A percentile compares a stretch with the other conserved stretches of the same genome.
Evolutionary conservation across 2,797 vertebrate species (phyloP).

Genomic region (Enoplosus armatus): DNA sequence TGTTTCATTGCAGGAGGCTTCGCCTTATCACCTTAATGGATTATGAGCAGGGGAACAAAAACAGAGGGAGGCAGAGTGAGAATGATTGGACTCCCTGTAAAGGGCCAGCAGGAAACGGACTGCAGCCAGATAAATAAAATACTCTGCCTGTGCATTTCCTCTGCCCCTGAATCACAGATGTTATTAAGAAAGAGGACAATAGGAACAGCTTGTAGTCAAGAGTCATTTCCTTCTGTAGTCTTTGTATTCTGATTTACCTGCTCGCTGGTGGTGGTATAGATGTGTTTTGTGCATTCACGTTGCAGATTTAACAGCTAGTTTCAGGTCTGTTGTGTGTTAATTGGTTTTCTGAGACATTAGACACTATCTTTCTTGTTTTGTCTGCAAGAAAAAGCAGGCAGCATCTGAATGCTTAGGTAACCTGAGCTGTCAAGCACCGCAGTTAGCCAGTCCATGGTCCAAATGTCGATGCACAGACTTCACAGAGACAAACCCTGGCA

Average conservation of each 20-base stretch:
- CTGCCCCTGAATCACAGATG: constrained; percentile 65
- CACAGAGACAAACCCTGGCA: neutral
- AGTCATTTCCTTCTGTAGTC: constrained; percentile 56
- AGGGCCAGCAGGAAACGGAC: constrained; percentile 70
- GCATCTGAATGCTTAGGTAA: constrained; percentile 6
- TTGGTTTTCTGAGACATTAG: constrained; percentile 38
- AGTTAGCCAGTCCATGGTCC: neutral
- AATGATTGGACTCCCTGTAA: constrained; percentile 78
- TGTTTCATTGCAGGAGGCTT: constrained; percentile 75
- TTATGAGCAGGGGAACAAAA: constrained; percentile 80
- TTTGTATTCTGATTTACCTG: constrained; percentile 43
- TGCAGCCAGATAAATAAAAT: constrained; percentile 72
- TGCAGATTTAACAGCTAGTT: neutral
- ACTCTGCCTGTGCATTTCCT: constrained; percentile 60
- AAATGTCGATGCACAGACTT: constrained; percentile 10
- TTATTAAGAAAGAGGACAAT: constrained; percentile 64
- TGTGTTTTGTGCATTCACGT: neutral
- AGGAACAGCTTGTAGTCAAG: constrained; percentile 56
- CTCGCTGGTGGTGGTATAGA: constrained; percentile 10
- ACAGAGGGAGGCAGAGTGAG: constrained; percentile 75
- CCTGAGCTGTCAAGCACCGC: neutral
- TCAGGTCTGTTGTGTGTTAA: constrained; percentile 4
- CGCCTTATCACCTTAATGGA: constrained; percentile 83
- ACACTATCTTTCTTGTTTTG: constrained; percentile 5
- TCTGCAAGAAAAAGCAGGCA: constrained; percentile 11